A percentile compares a stretch with the other conserved stretches of the same genome.
Conservation (phyloP, 2,113 vertebrate genomes). For the Alligator mississippiensis region DNA sequence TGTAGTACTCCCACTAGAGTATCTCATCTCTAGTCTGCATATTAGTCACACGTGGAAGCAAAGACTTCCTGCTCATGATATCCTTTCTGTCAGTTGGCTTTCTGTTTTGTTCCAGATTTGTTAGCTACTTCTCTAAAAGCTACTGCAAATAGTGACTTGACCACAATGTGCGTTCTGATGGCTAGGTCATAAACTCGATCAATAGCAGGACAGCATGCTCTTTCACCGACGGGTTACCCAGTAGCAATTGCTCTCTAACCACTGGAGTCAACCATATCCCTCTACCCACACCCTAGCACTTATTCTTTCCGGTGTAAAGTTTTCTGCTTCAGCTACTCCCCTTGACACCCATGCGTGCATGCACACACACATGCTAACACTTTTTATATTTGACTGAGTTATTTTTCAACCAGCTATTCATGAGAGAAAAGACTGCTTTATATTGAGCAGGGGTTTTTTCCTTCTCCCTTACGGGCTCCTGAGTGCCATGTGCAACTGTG, state of each 20-base stretch:
- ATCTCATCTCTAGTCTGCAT: neutral
- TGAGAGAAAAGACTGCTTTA: slow-evolving; percentile 69
- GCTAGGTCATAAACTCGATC: neutral
- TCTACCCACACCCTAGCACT: neutral
- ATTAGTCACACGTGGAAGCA: neutral
- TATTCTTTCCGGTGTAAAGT: neutral
- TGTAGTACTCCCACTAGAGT: neutral
- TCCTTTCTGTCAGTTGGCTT: neutral
- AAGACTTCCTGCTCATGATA: accelerated
- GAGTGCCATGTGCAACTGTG: slow-evolving; percentile 76
- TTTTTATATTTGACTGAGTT: neutral
- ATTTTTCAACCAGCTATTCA: slow-evolving; percentile 70
- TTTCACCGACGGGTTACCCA: neutral
- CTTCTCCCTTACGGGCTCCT: slow-evolving; percentile 62
- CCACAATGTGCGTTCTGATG: neutral
- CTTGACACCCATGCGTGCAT: neutral
- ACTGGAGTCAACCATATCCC: accelerated
- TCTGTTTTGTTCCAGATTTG: accelerated
- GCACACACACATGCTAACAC: neutral
- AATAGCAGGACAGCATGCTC: neutral
- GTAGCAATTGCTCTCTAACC: neutral
- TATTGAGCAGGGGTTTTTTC: slow-evolving; percentile 11
- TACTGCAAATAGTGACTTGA: neutral
- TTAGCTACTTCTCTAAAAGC: neutral
- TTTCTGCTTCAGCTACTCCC: slow-evolving; percentile 50